These are phyloP conservation scores for Siniperca scherzeri DNA, from an alignment of 2,797 vertebrate genomes.

Conservation along the genomic window DNA sequence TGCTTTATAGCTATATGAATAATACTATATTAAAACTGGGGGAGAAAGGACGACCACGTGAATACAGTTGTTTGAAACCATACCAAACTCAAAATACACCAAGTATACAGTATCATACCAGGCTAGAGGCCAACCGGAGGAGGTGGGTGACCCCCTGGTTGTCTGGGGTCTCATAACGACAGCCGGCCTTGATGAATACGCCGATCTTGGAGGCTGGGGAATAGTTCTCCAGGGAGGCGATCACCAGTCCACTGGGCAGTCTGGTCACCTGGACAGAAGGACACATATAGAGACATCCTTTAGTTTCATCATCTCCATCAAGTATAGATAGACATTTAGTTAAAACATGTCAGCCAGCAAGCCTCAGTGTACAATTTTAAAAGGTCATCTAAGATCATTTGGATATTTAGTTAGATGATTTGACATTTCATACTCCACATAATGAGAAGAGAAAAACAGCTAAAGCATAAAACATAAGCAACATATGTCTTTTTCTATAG, in stretches of 20 bases:
- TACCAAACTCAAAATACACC: background rate
- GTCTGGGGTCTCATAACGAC: conserved; percentile 89
- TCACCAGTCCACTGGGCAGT: conserved; percentile 92
- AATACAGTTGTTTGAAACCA: background rate
- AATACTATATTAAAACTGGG: background rate
- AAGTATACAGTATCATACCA: conserved; percentile 83
- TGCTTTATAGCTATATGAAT: background rate
- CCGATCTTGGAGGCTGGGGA: conserved; percentile 93
- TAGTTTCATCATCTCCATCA: background rate
- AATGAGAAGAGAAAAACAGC: background rate
- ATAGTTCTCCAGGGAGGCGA: conserved; percentile 95
- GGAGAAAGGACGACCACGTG: background rate
- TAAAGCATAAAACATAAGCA: background rate
- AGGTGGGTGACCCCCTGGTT: conserved; percentile 92
- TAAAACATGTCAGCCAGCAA: background rate
- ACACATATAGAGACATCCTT: background rate
- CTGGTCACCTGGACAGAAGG: conserved; percentile 82
- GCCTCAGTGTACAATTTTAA: background rate
- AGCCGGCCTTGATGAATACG: conserved; percentile 93
- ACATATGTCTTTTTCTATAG: background rate
- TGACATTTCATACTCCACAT: background rate
- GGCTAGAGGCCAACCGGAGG: conserved; percentile 90
- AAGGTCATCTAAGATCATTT: background rate
- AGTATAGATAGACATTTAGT: background rate
- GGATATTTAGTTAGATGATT: background rate